Evolutionary conservation across 2,888 invertebrate species (phyloP).

Genomic region (Drosophila anomelani): DNA sequence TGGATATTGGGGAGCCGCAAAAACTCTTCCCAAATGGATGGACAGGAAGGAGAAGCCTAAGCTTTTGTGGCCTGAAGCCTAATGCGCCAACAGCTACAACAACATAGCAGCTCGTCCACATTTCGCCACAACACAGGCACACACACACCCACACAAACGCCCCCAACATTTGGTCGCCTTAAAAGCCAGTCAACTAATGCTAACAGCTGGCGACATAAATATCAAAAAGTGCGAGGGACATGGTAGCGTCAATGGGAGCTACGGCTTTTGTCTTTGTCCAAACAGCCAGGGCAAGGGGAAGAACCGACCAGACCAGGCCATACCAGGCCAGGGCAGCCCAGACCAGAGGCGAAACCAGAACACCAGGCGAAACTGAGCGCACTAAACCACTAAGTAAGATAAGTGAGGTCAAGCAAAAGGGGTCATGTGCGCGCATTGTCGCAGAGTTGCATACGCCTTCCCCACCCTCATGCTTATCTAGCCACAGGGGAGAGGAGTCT

Average conservation of each 20-base stretch:
- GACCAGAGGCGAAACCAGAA: slow-evolving; percentile 20
- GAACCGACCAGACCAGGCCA: slow-evolving; percentile 7
- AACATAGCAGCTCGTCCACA: slow-evolving; percentile 53
- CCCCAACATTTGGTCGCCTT: slow-evolving; percentile 63
- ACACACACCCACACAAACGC: slow-evolving; percentile 28
- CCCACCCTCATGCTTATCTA: slow-evolving; percentile 18
- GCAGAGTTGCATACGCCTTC: slow-evolving; percentile 27
- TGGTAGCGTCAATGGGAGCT: slow-evolving; percentile 28
- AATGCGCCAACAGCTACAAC: slow-evolving; percentile 64
- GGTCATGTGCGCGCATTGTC: slow-evolving; percentile 77
- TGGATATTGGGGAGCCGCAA: slow-evolving; percentile 57
- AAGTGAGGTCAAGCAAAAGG: slow-evolving; percentile 81
- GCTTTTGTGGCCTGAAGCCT: slow-evolving; percentile 76
- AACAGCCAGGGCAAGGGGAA: slow-evolving; percentile 5
- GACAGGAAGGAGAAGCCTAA: slow-evolving; percentile 65
- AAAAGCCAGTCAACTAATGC: slow-evolving; percentile 80
- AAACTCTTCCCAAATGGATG: slow-evolving; percentile 60
- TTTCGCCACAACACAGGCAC: slow-evolving; percentile 60
- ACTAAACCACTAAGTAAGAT: slow-evolving; percentile 80
- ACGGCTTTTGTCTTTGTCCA: slow-evolving; percentile 60
- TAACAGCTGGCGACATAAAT: slow-evolving; percentile 79
- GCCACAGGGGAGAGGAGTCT: slow-evolving; percentile 21
- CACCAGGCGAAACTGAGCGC: slow-evolving; percentile 49
- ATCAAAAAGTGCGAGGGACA: slow-evolving; percentile 50
- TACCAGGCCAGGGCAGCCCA: slow-evolving; percentile 18